A percentile compares a stretch with the other conserved stretches of the same genome.
Evolutionary conservation across 2,888 invertebrate species (phyloP).

Genomic region (Leistus spinibarbis): DNA sequence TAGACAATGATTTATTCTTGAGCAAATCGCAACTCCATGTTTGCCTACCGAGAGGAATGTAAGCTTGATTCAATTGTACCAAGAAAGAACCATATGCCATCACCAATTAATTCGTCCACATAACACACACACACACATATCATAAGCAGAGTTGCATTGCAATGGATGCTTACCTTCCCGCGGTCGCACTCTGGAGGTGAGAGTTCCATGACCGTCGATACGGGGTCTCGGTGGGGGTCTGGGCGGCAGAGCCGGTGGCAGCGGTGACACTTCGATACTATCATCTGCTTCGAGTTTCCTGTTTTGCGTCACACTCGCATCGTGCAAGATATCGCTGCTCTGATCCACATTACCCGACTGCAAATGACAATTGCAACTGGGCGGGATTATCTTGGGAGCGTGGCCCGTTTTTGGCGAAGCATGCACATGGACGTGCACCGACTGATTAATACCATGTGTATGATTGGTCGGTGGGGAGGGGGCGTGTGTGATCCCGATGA

Average conservation of each 20-base stretch:
- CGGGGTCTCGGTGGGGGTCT: conserved; percentile 58
- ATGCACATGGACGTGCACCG: conserved; percentile 51
- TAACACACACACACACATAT: no score
- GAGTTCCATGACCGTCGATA: conserved; percentile 51
- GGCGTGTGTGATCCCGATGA: conserved; percentile 45
- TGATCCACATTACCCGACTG: conserved; percentile 49
- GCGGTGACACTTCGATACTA: conserved; percentile 56
- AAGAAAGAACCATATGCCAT: not conserved
- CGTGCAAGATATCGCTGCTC: conserved; percentile 44
- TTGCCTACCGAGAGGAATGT: not conserved
- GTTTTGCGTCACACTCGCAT: conserved; percentile 41
- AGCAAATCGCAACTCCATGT: not conserved
- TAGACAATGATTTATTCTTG: no score
- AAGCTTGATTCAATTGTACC: not conserved
- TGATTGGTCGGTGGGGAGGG: conserved; percentile 47
- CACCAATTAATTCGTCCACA: not conserved
- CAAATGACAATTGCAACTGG: conserved; percentile 54
- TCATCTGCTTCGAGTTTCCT: conserved; percentile 56
- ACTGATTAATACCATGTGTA: conserved; percentile 48
- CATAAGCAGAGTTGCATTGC: not conserved
- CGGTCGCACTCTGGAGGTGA: conserved; percentile 49
- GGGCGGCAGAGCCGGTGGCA: conserved; percentile 59
- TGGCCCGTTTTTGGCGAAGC: conserved; percentile 50
- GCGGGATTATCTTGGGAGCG: conserved; percentile 43
- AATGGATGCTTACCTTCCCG: conserved; percentile 49